Base-by-base conservation (phyloP, 2,888 invertebrate species). In the Tribolium freemani region DNA sequence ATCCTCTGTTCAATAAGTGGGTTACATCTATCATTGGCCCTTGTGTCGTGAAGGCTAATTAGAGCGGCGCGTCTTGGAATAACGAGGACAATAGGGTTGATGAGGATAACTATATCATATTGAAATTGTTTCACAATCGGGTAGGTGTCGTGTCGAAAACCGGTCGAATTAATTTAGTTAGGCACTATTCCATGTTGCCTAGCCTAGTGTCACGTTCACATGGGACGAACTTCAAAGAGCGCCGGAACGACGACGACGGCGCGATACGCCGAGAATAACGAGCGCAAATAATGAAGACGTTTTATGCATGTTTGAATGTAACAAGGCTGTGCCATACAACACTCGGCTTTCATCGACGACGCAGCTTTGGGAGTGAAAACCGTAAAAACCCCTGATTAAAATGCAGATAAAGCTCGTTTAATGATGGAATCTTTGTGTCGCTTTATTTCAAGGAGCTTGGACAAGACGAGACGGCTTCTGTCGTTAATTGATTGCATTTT, bases 211-310 rank as follows among this genome's bases (percentile, higher is more conserved):
- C 78, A 79, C 78, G 76, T 78, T 71, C 75, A 68, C 69, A 70
- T 51, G 74, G 58, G 73, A 69, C 64, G 61, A 67, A 77, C 78
- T 77, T 79, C 78, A 78, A 79, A 79, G 78, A 73, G 76, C 63
- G 70, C 30, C 69, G 72, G 58, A 64, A 73, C 54, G 56, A 13
- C 63, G 64, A 54, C 66, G 69, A 69, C 60, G 61, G 68, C 75
- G 75, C 75, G 73, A 78, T 77, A 75, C 75, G 76, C 69, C 74
- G 74, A 50, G 78, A 79, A 80, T 81, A 81, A 82, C 79, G 80
- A 81, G 77, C 77, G 70, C 71, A 69, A 77, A 80, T 82, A 82
- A 81, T 80, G 81, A 82, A 80, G 80, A 80, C 76, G 76, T 79
- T 82, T 81, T 81, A 80, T 81, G 82, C 79, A 81, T 79, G 79